These are phyloP conservation scores for Orchestia grillus DNA, from an alignment of 1,140 invertebrate species.

Conservation along the genomic window DNA sequence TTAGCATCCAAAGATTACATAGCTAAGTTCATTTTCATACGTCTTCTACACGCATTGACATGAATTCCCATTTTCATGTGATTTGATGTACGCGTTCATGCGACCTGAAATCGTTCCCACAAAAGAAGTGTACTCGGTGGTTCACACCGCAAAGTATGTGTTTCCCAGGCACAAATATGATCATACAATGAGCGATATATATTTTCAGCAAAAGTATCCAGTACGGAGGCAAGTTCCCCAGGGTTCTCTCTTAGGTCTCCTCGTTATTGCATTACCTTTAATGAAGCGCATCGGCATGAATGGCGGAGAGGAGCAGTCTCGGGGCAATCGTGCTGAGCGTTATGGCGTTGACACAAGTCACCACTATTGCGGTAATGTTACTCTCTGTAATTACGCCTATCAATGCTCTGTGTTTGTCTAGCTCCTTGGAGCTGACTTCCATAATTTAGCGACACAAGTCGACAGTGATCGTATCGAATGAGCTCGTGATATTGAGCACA, in stretches of 20 bases:
- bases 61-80: too few relatives aligned
- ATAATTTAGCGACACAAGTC: conserved; percentile 54
- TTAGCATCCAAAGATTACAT: too few relatives aligned
- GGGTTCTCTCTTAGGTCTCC: neutral
- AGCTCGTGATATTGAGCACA: conserved; percentile 21
- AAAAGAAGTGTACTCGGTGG: too few relatives aligned
- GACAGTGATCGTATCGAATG: conserved; percentile 49
- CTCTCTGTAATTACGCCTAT: conserved; percentile 50
- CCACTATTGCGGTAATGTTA: conserved; percentile 45
- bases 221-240: neutral
- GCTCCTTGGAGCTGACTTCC: conserved; percentile 9
- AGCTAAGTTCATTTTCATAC: too few relatives aligned
- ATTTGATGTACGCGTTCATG: too few relatives aligned
- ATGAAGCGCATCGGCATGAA: neutral
- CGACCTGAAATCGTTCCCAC: too few relatives aligned
- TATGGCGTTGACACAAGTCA: conserved; percentile 3
- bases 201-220: neutral
- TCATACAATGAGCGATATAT: neutral
- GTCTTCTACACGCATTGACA: too few relatives aligned
- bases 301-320: neutral
- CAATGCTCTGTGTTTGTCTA: conserved; percentile 45
- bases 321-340: conserved; percentile 20
- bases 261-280: conserved; percentile 2
- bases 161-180: neutral
- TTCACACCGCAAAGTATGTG: neutral